Base-by-base conservation (phyloP, 2,888 invertebrate genomes). In the Labia minor region DNA sequence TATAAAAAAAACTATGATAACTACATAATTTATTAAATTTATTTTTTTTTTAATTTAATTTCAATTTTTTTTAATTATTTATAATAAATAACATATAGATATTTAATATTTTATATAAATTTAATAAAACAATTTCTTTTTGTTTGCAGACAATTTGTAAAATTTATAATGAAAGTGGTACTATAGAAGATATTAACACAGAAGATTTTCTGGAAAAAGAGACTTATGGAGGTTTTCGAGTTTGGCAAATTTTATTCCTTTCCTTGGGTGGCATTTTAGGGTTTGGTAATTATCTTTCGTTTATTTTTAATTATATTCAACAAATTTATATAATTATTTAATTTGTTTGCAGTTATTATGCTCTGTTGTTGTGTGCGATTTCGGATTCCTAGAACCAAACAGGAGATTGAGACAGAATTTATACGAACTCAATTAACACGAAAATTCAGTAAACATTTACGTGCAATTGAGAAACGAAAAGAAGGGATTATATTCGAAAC, bases 331-430 rank as follows among this genome's bases (percentile, higher is more conserved):
- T n/a, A n/a, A n/a, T n/a, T n/a, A 62, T 20, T 21, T 63, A 62
- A 26, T 65, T 67, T 21, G 1, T 33, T 20, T 37, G 19, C 75
- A 92, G 92, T 90, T 69, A 86, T 95, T 70, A 85, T 92, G 74
- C 79, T 94, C 66, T 95, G 95, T 76, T 95, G 95, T 76, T 93
- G 94, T 75, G 85, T 93, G 73, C 88, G 90, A 71, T 91, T 94
- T 77, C 87, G 95, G 37, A 90, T 96, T 71, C 95, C 95, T 1
- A 83, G 95, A 66, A 95, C 95, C 0, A 95, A 95, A 76, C 94
- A 95, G 77, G 94, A 95, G 78, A 95, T 96, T 70, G 94, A 95
- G 76, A 94, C 93, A 0, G 93, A 95, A 78, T 93, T 90, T 77
- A 87, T 90, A 73, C 82, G 95, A 19, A 87, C 90, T 73, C 88